phyloP scores from a whole-genome alignment of 2,797 vertebrate genomes.

The Rhynchotus rufescens region DNA sequence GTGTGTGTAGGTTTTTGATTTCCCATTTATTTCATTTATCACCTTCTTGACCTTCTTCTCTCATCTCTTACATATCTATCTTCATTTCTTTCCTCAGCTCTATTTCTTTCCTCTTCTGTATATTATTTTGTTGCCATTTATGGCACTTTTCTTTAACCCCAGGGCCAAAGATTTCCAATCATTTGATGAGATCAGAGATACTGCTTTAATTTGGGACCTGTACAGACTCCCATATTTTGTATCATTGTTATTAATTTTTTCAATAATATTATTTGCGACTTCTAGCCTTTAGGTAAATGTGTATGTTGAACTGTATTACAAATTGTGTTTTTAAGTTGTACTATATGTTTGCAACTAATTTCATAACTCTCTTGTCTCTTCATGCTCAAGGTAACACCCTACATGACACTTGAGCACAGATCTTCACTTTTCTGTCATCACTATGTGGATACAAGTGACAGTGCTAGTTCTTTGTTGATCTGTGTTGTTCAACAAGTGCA shows the following conservation, averaged over 20 bases:
- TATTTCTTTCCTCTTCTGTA: neutral
- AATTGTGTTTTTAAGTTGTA: neutral
- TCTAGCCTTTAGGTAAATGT: neutral
- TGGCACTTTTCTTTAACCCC: neutral
- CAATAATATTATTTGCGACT: neutral
- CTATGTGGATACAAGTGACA: neutral
- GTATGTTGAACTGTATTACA: neutral
- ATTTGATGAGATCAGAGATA: too few species aligned
- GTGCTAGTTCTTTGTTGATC: neutral
- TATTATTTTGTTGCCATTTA: neutral
- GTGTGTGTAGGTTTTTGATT: conserved; percentile 13
- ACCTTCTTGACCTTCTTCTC: conserved; percentile 4
- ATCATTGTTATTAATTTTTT: accelerated
- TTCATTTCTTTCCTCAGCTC: conserved; percentile 35
- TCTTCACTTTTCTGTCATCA: neutral
- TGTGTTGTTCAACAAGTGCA: conserved; percentile 5
- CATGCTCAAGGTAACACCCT: neutral
- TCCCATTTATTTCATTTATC: conserved; percentile 20
- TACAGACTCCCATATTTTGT: neutral
- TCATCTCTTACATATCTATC: neutral
- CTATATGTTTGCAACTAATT: neutral
- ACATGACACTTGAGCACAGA: neutral
- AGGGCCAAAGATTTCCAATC: neutral
- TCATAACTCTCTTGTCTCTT: neutral
- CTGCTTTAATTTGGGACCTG: neutral